Percentiles rank a stretch among this genome's conserved stretches.
phyloP scores from a whole-genome alignment of 2,113 vertebrate species.

The Procavia capensis region DNA sequence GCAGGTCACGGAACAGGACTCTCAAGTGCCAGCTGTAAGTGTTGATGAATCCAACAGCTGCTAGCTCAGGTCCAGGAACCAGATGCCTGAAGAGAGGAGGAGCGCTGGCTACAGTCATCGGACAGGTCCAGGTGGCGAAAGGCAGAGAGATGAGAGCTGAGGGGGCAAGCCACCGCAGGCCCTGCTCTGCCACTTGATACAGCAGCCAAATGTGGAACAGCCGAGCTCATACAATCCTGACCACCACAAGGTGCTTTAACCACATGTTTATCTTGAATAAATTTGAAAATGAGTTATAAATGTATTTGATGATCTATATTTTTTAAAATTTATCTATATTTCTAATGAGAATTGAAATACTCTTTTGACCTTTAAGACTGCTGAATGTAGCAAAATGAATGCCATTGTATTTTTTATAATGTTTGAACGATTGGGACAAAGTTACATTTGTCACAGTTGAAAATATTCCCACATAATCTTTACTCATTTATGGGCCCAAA shows the following conservation, averaged over 20 bases:
- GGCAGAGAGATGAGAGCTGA: no score
- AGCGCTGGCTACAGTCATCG: no score
- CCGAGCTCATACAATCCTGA: no score
- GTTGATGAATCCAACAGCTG: no score
- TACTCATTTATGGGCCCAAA: constrained; percentile 59
- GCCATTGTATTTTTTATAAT: constrained; percentile 63
- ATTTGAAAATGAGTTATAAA: background rate
- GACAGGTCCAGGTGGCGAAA: no score
- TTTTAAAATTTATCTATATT: constrained; percentile 44
- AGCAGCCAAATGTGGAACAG: no score
- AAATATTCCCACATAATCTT: constrained; percentile 64
- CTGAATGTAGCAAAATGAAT: constrained; percentile 35
- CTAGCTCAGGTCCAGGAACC: no score
- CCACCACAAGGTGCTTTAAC: background rate
- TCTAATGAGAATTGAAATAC: constrained; percentile 29
- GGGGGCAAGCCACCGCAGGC: no score
- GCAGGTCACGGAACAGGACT: no score
- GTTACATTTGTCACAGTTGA: constrained; percentile 70
- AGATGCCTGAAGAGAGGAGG: no score
- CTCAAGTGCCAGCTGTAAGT: no score
- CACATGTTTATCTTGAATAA: background rate
- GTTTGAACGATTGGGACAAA: constrained; percentile 60
- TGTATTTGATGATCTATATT: constrained; percentile 23
- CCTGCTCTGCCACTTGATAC: no score
- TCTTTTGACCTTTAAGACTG: constrained; percentile 66